A percentile compares a stretch with the other conserved stretches of the same genome.
phyloP scores from a whole-genome alignment of 2,113 vertebrate genomes.

The sheep (Ovis aries) region DNA sequence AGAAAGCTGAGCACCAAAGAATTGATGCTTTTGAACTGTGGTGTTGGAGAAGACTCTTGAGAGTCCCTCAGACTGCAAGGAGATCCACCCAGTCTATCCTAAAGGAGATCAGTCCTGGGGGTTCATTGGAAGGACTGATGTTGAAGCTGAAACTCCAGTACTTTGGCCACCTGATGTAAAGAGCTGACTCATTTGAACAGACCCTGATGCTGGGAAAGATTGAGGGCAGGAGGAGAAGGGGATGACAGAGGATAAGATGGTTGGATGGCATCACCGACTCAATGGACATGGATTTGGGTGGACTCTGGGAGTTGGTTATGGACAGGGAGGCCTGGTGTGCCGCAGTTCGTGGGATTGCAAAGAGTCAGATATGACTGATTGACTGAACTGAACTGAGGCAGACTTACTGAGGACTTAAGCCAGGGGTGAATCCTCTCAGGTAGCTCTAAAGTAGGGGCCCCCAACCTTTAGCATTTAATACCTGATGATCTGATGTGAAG shows the following conservation, averaged over 20 bases:
- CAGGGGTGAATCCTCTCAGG: not conserved
- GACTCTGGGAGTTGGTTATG: not conserved
- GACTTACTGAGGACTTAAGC: not conserved
- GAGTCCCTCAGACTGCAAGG: not conserved
- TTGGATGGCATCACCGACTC: not conserved
- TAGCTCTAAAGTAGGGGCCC: not conserved
- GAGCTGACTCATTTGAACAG: not conserved
- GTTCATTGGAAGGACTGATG: not conserved
- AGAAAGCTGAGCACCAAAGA: rapidly evolving
- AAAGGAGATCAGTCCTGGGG: not conserved
- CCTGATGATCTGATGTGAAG: not conserved
- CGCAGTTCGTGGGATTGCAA: not conserved
- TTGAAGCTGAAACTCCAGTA: not conserved
- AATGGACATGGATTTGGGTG: not conserved
- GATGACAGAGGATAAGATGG: not conserved
- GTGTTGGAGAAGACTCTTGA: not conserved
- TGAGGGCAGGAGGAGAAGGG: not conserved
- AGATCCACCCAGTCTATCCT: not conserved
- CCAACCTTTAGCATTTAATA: not conserved
- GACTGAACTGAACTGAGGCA: not conserved
- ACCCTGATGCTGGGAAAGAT: not conserved
- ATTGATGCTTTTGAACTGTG: not conserved
- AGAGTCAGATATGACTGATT: rapidly evolving
- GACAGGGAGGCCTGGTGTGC: not conserved
- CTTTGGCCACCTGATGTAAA: not conserved